Evolutionary conservation across 1,140 invertebrate genomes (phyloP).

Genomic region (Heliconius melpomene): DNA sequence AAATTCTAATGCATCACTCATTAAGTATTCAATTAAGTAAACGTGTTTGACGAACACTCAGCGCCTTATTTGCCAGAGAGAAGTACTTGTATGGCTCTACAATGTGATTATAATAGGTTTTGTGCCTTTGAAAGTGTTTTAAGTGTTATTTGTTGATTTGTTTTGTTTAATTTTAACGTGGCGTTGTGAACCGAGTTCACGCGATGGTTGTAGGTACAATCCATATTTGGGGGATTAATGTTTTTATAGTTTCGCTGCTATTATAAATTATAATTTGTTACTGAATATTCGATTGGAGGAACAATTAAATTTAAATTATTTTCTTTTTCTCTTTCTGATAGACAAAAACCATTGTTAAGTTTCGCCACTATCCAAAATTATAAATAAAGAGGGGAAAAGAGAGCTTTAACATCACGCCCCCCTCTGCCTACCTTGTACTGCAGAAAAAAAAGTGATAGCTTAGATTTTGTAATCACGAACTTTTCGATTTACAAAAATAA

Average conservation of each 20-base stretch:
- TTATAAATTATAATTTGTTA: too few species aligned
- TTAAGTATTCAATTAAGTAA: constrained; percentile 77
- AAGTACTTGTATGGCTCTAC: background rate
- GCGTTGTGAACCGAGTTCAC: background rate
- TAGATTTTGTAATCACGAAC: background rate
- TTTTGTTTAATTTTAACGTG: background rate
- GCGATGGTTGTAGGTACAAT: too few species aligned
- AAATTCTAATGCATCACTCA: constrained; percentile 53
- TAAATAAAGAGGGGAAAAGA: background rate
- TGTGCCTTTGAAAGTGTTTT: background rate
- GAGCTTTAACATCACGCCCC: background rate
- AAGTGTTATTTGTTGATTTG: constrained; percentile 1
- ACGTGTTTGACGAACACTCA: constrained; percentile 68
- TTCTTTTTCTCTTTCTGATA: background rate
- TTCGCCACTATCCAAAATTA: background rate
- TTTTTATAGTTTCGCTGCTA: too few species aligned
- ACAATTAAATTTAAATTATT: background rate
- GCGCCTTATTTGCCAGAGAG: constrained; percentile 54
- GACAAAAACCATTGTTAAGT: too few species aligned
- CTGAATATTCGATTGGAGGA: too few species aligned
- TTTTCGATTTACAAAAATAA: background rate
- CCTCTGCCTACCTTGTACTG: too few species aligned
- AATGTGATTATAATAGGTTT: constrained; percentile 5
- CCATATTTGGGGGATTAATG: too few species aligned
- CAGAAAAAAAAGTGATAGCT: too few species aligned